Evolutionary conservation across 1,140 invertebrate species (phyloP).

Genomic region (Pristionchus pacificus): DNA sequence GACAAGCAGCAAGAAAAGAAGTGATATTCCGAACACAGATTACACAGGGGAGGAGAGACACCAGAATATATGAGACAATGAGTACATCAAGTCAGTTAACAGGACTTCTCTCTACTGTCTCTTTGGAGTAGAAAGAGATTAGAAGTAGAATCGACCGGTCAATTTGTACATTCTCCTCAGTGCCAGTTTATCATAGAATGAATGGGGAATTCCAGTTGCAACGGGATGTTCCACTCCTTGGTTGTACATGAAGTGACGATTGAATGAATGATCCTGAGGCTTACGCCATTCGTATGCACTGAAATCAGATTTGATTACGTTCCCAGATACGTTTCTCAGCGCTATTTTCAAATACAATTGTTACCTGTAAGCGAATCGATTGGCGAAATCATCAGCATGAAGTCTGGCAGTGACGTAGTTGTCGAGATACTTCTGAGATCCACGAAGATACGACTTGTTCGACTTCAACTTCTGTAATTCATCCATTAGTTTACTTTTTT

Average conservation of each 20-base stretch:
- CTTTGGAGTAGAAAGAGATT: constrained; percentile 9
- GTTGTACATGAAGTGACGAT: constrained; percentile 49
- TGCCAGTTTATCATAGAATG: constrained; percentile 47
- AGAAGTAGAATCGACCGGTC: constrained; percentile 50
- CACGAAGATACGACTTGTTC: constrained; percentile 50
- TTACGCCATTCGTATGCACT: constrained; percentile 56
- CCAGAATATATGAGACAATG: too few species aligned
- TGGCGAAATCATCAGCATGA: constrained; percentile 52
- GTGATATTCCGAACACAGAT: too few species aligned
- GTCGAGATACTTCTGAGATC: constrained; percentile 53
- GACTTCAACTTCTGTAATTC: constrained; percentile 46
- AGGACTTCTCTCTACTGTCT: too few species aligned
- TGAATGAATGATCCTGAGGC: constrained; percentile 54
- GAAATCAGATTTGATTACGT: neutral
- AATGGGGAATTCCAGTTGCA: constrained; percentile 50
- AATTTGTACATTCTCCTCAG: constrained; percentile 52
- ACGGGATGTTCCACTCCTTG: constrained; percentile 37
- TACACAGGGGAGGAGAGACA: too few species aligned
- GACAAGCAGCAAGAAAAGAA: too few species aligned
- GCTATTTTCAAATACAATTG: neutral
- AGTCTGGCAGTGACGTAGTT: constrained; percentile 48
- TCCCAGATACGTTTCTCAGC: too few species aligned
- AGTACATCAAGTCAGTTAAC: too few species aligned
- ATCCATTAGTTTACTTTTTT: constrained; percentile 1
- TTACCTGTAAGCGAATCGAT: constrained; percentile 46